Evolutionary conservation across 1,140 invertebrate genomes (phyloP), one percentile per base, ranked within the genome.

Genomic region (Lineus longissimus): DNA sequence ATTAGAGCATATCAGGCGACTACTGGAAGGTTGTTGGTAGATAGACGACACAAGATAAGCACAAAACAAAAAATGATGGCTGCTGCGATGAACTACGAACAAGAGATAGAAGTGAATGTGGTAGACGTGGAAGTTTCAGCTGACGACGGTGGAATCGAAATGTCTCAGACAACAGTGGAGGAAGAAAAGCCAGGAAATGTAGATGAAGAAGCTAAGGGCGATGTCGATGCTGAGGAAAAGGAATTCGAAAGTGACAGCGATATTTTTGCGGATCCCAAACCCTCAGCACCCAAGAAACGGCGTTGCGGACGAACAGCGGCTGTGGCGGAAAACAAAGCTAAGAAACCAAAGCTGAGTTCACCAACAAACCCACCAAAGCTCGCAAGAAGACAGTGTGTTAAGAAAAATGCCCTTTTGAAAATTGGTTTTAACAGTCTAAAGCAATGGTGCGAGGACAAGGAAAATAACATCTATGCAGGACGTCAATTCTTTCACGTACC

Each of bases 1-100:
- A 6, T 51, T 51, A n/a, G 47, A 51, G n/a, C 47, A 51, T n/a
- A 51, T 51, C n/a, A 51, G 25, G n/a, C n/a, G n/a, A 51, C 47
- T 51, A 6, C n/a, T 51, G n/a, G 47, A 51, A 27, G n/a, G 47
- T 51, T 4, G 6, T 51, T 51, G 47, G 47, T 51, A 51, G 25
- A 43, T 43, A 13, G n/a, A n/a, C n/a, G n/a, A n/a, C n/a, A n/a
- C n/a, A n/a, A n/a, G n/a, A n/a, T n/a, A n/a, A n/a, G n/a, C n/a
- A n/a, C n/a, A n/a, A n/a, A 43, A 11, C 11, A 43, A 13, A 43
- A 6, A 9, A 51, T 51, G 47, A 51, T 51, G 47, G 47, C 47
- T 6, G 4, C 6, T 23, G 47, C n/a, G n/a, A 51, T 51, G 47
- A 43, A 43, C 40, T 11, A 43, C 19, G 40, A 43, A 43, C 40